Base-by-base conservation (phyloP, 1,140 invertebrate species). In the Brachionus manjavacas region DNA sequence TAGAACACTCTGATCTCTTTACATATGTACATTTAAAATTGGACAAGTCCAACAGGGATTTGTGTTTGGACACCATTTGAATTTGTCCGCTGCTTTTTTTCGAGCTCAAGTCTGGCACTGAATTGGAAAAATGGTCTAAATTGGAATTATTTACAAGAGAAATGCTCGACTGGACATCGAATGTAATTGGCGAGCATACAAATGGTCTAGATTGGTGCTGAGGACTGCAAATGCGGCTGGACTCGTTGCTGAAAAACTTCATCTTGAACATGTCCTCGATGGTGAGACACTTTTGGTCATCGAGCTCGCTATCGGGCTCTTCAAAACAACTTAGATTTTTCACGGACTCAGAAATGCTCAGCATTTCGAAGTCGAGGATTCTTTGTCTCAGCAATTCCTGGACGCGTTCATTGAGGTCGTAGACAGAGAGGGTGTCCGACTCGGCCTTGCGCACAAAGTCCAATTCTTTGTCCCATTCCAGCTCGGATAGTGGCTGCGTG, bases 401-500 rank as follows among this genome's bases (percentile, higher is more conserved):
- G 3, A 83, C 28, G 28, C 31, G 25, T 66, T 83, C 79, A 25
- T 83, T 83, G 2, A 83, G 14, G 46, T 83, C 79, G 31, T 66
- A 83, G 4, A 12, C 14, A 12, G 79, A 83, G 12, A 66, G 28
- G 0, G 66, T 41, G 35, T 83, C 79, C 12, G 55, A 83, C 16
- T 83, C 79, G 16, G 79, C 35, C 35, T 46, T 43, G 35, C 46
- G 11, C 8, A 43, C 52, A 83, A 83, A 83, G 43, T 83, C 79
- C 14, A 41, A 23, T 7, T 80, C 46, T 83, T 46, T 83, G 35
- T 83, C 79, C 79, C 79, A 83, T 41, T 83, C 79, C 1, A 83
- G 31, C 12, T 83, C 79, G 46, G 31, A 49, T n/a, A 35, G 9
- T 20, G n/a, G 16, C 16, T 43, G 68, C 9, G 68, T 16, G 14